Evolutionary conservation across 1,140 invertebrate species (phyloP), one percentile per base, ranked within the genome.

Genomic region (Drosophila repletoides): DNA sequence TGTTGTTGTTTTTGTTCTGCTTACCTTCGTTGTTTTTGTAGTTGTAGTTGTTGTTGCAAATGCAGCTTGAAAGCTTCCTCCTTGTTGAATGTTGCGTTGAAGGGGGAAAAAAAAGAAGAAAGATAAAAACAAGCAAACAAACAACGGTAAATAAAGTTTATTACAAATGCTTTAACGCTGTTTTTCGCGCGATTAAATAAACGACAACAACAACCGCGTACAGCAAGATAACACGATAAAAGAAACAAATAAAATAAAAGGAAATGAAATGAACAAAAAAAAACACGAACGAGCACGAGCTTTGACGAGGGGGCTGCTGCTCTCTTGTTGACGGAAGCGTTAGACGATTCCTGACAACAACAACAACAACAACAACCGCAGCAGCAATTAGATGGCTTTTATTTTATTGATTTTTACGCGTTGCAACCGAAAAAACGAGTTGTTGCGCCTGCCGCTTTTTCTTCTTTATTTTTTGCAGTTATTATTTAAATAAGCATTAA

Each of bases 361-460:
- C 31, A 58, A 45, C 58, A 66, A 48, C 41, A 71, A 58, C 28
- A 46, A 33, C 49, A 69, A 29, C 9, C 41, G 9, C 49, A 55
- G 60, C 49, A 52, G 73, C 69, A 83, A 76, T 72, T 68, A 40
- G 26, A 38, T 80, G 33, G 60, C 46, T 34, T 63, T 55, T 10
- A 36, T 45, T 48, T 77, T 84, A 83, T 83, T 83, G 79, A 83
- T 83, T 83, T 83, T 81, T 83, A 61, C 58, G 49, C 48, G 38
- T 63, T 68, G 65, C 65, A 68, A 68, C 65, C n/a, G n/a, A 68
- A 55, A 34, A 28, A 48, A 40, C 67, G 26, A 56, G 55, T n/a
- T n/a, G n/a, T n/a, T n/a, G n/a, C n/a, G n/a, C n/a, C 48, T 64
- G 43, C 46, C 36, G 67, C 33, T 48, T 26, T 24, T 45, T 3